These are phyloP conservation scores for Dufourea novaeangliae DNA, from an alignment of 1,140 invertebrate genomes.

Conservation along the genomic window DNA sequence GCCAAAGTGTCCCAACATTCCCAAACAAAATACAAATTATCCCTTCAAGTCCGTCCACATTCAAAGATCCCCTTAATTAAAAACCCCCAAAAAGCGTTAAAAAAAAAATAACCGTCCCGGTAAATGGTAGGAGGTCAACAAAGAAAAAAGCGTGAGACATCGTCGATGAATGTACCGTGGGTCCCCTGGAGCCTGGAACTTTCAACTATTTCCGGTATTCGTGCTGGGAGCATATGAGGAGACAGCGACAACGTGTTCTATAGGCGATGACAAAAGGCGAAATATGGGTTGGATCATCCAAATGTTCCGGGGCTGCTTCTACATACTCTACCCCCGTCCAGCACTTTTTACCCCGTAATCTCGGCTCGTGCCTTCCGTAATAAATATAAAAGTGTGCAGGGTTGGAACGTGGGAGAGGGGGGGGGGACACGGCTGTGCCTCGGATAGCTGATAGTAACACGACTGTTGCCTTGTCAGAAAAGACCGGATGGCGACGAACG, in stretches of 20 bases:
- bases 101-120: neutral
- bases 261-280: conserved; percentile 67
- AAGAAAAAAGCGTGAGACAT: conserved; percentile 31
- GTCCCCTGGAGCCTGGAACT: neutral
- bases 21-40: too few species aligned
- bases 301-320: conserved; percentile 32
- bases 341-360: conserved; percentile 50
- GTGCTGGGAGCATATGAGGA: conserved; percentile 20
- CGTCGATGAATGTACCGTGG: conserved; percentile 7
- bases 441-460: conserved; percentile 62
- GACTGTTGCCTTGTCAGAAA: conserved; percentile 49
- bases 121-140: conserved; percentile 17
- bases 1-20: too few species aligned
- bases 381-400: conserved; percentile 75
- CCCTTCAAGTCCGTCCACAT: too few species aligned
- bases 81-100: neutral
- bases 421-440: neutral
- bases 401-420: neutral
- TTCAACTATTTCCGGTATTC: conserved; percentile 29
- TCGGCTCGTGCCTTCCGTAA: conserved; percentile 66
- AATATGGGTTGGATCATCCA: conserved; percentile 63
- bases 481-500: conserved; percentile 8
- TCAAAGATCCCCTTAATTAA: too few species aligned
- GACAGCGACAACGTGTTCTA: conserved; percentile 41
- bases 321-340: neutral